A percentile compares a stretch with the other conserved stretches of the same genome.
Conservation (phyloP, 2,888 invertebrate species). For the Drosophila acutilabella region DNA sequence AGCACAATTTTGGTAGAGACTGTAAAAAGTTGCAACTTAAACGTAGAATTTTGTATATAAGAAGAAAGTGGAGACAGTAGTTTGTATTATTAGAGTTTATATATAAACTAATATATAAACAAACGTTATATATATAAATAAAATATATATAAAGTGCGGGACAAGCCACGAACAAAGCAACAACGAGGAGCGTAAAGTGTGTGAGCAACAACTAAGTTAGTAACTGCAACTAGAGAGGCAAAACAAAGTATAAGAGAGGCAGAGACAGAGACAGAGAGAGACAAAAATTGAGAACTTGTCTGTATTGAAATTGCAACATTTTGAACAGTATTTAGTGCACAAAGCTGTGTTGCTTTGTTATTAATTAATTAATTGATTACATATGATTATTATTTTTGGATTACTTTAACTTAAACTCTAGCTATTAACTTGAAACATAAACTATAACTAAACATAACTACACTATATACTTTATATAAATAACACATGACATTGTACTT, state of each 20-base stretch:
- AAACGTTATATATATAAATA: conserved; percentile 13
- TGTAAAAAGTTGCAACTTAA: conserved; percentile 12
- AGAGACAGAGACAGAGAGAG: background rate
- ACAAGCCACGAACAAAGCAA: conserved; percentile 35
- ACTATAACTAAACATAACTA: conserved; percentile 37
- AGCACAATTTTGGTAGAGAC: conserved; percentile 67
- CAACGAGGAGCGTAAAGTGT: background rate
- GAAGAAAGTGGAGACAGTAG: conserved; percentile 26
- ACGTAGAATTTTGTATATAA: conserved; percentile 59
- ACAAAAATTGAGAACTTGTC: conserved; percentile 22
- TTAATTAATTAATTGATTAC: conserved; percentile 17
- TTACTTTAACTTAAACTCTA: conserved; percentile 34
- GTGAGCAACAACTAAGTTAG: conserved; percentile 34
- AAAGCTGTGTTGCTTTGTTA: conserved; percentile 65
- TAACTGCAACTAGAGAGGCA: conserved; percentile 18
- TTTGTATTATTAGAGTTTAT: conserved; percentile 55
- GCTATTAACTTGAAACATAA: conserved; percentile 39
- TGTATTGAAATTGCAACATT: conserved; percentile 34
- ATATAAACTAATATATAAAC: conserved; percentile 23
- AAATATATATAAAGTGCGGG: conserved; percentile 31
- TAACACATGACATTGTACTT: conserved; percentile 43
- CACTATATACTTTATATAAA: conserved; percentile 31
- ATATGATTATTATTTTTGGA: conserved; percentile 19
- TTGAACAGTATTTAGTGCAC: conserved; percentile 67
- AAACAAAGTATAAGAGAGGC: background rate